Evolutionary conservation across 2,113 vertebrate species (phyloP), one percentile per base, ranked within the genome.

Genomic region (Lepisosteus oculatus): DNA sequence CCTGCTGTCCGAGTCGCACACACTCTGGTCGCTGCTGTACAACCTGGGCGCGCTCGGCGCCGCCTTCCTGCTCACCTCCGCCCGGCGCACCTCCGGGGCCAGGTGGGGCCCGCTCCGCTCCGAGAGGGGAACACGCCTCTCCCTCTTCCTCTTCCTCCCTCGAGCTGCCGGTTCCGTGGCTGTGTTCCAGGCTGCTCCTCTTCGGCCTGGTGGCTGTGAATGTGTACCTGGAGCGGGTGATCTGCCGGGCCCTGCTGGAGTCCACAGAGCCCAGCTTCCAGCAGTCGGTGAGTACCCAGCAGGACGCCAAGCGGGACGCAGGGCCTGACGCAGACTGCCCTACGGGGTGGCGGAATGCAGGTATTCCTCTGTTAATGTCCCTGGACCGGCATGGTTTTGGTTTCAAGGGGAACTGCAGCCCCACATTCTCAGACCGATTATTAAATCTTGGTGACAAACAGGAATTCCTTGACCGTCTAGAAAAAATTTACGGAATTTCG

Each of bases 1-100:
- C 79, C 81, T 94, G 63, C 74, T 94, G 83, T 85, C 88, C 8
- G 92, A 94, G 72, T 84, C 91, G 0, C 87, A 90, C 73, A 90
- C 88, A 1, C 76, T 93, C 55, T 88, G 86, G 80, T 93, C 91
- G 14, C 80, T 87, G 70, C 78, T 90, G 65, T 93, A 92, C 82
- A 91, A 91, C 29, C 83, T 88, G 2, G 80, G 91, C 67, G 90
- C 87, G 0, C 83, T 93, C 7, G 85, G 77, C 1, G 74, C 78
- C 4, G 72, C 82, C 29, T 92, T 90, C 73, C 78, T 93, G 8
- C 70, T 93, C 66, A 93, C 91, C 13, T 83, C 88, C 67, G 89
- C 88, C 4, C 87, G 78, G 2, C 85, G 91, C 69, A 91, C 92
- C 3, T 83, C 91, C 51, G 84, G 83, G 56, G 92, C 93, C 76